Evolutionary conservation across 1,140 invertebrate species (phyloP).

Genomic region (Heliconius hewitsoni): DNA sequence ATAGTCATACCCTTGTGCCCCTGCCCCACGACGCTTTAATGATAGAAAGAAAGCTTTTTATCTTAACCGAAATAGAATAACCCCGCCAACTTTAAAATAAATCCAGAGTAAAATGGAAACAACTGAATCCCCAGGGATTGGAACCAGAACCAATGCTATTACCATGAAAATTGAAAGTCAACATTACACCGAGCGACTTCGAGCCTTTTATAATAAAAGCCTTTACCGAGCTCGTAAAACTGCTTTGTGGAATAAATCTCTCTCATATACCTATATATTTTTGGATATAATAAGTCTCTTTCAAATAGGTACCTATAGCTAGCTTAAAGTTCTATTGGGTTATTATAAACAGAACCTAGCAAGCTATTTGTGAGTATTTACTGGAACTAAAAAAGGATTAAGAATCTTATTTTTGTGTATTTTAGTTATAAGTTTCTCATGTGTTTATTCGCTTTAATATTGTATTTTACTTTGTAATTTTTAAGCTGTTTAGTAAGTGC

Average conservation of each 20-base stretch:
- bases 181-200: constrained; percentile 45
- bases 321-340: constrained; percentile 19
- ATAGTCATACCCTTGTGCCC: no score
- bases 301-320: not conserved
- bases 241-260: constrained; percentile 29
- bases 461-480: not conserved
- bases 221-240: constrained; percentile 31
- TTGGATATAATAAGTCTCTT: no score
- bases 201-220: constrained; percentile 42
- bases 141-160: constrained; percentile 47
- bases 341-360: constrained; percentile 10
- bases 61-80: constrained; percentile 3
- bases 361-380: not conserved
- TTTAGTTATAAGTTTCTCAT: not conserved
- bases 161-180: constrained; percentile 62
- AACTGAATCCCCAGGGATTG: constrained; percentile 33
- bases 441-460: not conserved
- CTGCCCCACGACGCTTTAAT: no score
- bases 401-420: not conserved
- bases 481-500: no score
- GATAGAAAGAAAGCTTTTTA: no score
- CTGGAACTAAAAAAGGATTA: not conserved
- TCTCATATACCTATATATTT: constrained; percentile 11
- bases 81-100: constrained; percentile 25
- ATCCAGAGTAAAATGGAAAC: constrained; percentile 38